Evolutionary conservation across 2,888 invertebrate species (phyloP).

Genomic region (Lobophora halterata): DNA sequence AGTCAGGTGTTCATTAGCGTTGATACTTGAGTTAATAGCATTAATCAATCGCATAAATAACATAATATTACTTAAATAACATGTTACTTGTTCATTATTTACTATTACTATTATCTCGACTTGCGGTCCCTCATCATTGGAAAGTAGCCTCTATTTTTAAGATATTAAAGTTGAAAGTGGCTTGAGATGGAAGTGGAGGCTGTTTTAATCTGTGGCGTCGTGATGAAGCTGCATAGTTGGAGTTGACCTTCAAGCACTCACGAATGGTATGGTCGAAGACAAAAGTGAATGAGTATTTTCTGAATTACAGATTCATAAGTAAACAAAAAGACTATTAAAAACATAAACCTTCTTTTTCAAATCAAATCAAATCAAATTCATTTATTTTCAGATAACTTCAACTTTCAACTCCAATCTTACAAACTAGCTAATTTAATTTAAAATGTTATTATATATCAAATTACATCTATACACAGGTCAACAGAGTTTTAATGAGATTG

Average conservation of each 20-base stretch:
- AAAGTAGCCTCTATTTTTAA: background rate
- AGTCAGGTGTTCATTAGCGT: constrained; percentile 14
- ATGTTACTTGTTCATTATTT: constrained; percentile 23
- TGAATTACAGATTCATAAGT: background rate
- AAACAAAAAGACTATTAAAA: background rate
- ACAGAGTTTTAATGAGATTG: no score
- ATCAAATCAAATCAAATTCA: no score
- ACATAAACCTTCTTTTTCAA: no score
- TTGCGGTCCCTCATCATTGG: constrained; percentile 1
- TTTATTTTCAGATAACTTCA: no score
- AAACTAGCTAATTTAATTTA: no score
- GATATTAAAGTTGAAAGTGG: background rate
- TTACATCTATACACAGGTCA: no score
- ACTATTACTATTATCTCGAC: constrained; percentile 8
- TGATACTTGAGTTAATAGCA: constrained; percentile 15
- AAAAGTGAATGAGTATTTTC: constrained; percentile 27
- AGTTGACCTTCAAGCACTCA: constrained; percentile 67
- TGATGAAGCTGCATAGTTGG: constrained; percentile 69
- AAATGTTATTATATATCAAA: no score
- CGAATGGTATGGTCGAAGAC: constrained; percentile 49
- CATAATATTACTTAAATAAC: constrained; percentile 39
- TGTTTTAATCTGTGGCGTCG: constrained; percentile 44
- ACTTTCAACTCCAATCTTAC: no score
- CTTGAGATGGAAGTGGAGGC: constrained; percentile 9
- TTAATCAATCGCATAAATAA: constrained; percentile 40